Evolutionary conservation across 2,797 vertebrate genomes (phyloP), one percentile per base, ranked within the genome.

Genomic region (Epinephelus coioides): DNA sequence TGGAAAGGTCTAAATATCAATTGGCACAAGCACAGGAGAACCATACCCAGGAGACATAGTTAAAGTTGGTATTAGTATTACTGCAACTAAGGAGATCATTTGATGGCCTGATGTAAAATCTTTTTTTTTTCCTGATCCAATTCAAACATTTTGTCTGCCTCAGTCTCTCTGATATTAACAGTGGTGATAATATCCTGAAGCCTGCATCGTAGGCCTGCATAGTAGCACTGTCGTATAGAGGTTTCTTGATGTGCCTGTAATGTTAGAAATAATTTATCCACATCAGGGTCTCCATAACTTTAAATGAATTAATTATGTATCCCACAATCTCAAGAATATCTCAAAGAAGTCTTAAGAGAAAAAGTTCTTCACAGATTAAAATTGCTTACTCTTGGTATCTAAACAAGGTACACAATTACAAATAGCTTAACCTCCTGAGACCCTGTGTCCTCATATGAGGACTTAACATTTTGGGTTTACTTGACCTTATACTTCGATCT

Each of bases 1-100:
- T 61, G 23, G 49, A 75, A 60, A 62, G 14, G 44, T 46, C 51
- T n/a, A 46, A 56, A 68, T 73, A 57, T 78, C 43, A 30, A 23
- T 78, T 72, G 6, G 1, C 40, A 43, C 40, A 64, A 75, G 47
- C 34, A 44, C 38, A n/a, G 21, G 38, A 70, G 49, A 70, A 47
- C 4, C 11, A 40, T 57, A 25, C 30, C 44, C 21, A 40, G 3
- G 50, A 51, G 57, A 59, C 2, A 17, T 50, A 62, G 53, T 40
- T 44, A 38, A 53, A 44, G 30, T 23, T 57, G 60, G n/a, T 25
- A 71, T 63, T 66, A 23, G 54, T 66, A 60, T 46, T 63, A 46
- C 40, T 62, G 51, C 18, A 50, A 55, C 30, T 64, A 46, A 49
- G 69, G 55, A 43, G 15, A 60, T 43, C 7, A 43, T 49, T 56